A percentile compares a stretch with the other conserved stretches of the same genome.
phyloP scores from a whole-genome alignment of 1,140 invertebrate genomes.

The Laupala kohalensis region DNA sequence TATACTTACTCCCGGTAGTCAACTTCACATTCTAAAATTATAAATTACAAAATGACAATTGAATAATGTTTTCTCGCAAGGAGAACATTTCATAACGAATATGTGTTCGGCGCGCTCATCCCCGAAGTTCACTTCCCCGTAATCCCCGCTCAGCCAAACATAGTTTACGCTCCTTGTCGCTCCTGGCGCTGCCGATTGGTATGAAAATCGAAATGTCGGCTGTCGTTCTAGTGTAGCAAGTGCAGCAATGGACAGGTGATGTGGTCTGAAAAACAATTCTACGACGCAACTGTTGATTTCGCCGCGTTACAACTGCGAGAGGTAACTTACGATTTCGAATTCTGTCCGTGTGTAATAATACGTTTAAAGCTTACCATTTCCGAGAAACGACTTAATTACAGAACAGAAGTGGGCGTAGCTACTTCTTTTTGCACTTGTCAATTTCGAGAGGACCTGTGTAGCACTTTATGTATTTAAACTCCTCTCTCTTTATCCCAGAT shows the following conservation, averaged over 20 bases:
- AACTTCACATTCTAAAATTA: too few species aligned
- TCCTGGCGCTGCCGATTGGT: not conserved
- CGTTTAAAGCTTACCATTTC: not conserved
- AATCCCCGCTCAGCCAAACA: too few species aligned
- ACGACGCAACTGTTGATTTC: not conserved
- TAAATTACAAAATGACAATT: too few species aligned
- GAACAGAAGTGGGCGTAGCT: not conserved
- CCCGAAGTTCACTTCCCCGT: too few species aligned
- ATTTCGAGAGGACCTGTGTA: too few species aligned
- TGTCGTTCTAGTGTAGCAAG: not conserved
- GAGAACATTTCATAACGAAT: too few species aligned
- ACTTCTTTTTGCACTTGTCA: too few species aligned
- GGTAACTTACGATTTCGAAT: not conserved
- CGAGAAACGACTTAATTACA: not conserved
- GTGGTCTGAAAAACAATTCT: not conserved
- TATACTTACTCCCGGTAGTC: too few species aligned
- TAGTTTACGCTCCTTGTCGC: not conserved
- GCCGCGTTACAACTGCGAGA: not conserved
- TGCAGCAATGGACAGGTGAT: slow-evolving; percentile 3
- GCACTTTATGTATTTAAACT: too few species aligned
- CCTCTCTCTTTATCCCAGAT: too few species aligned
- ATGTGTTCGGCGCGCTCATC: too few species aligned
- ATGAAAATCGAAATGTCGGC: slow-evolving; percentile 6
- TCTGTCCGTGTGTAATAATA: not conserved
- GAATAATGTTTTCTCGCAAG: too few species aligned